Conservation (phyloP, 2,797 vertebrate species). For the Apogon talboti region DNA sequence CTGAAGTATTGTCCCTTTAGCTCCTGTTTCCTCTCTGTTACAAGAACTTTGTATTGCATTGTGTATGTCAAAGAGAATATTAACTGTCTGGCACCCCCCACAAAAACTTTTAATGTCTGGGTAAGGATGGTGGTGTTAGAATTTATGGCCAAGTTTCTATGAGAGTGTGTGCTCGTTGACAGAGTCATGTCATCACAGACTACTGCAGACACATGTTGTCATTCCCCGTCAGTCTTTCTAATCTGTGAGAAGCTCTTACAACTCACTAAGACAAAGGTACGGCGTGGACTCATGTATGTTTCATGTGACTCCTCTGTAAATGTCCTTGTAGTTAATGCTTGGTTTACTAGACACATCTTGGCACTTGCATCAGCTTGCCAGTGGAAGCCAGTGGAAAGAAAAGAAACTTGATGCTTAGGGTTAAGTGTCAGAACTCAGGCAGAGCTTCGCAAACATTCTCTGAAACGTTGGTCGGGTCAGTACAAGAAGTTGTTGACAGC, state of each 20-base stretch:
- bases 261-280: conserved; percentile 2
- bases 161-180: too few species aligned
- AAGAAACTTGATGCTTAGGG: conserved; percentile 42
- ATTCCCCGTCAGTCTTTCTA: conserved; percentile 21
- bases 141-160: too few species aligned
- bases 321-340: conserved; percentile 39
- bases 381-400: conserved; percentile 46
- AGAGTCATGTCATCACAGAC: neutral
- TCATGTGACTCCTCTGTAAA: neutral
- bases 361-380: conserved; percentile 37
- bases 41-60: neutral
- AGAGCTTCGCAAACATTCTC: conserved; percentile 47
- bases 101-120: too few species aligned
- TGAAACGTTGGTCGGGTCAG: conserved; percentile 31
- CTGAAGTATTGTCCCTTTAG: conserved; percentile 29
- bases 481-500: conserved; percentile 43
- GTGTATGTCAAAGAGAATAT: neutral
- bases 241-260: conserved; percentile 37
- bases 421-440: conserved; percentile 40
- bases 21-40: neutral
- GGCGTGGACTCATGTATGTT: neutral
- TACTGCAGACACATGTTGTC: neutral
- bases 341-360: conserved; percentile 55
- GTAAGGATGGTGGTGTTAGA: too few species aligned
- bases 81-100: too few species aligned